Conservation (phyloP, 2,888 invertebrate genomes). For the Thereva unica region DNA sequence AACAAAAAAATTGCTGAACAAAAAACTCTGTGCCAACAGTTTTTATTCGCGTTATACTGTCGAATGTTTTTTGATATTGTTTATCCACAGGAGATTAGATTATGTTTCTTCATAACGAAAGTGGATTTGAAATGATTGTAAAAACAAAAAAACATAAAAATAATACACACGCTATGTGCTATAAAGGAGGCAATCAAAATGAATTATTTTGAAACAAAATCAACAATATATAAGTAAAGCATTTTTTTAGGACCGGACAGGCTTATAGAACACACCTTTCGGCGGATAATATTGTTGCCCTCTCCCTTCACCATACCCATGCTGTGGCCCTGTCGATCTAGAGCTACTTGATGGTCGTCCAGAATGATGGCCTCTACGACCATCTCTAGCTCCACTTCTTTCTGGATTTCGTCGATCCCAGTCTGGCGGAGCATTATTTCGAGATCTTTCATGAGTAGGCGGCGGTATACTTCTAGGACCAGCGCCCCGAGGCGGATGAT, state of each 20-base stretch:
- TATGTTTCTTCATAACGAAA: too few species aligned
- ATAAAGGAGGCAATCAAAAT: background rate
- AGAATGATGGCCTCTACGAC: conserved; percentile 48
- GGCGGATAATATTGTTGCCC: conserved; percentile 75
- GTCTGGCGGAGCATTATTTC: conserved; percentile 50
- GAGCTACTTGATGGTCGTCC: conserved; percentile 55
- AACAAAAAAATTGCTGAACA: too few species aligned
- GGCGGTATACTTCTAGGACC: conserved; percentile 60
- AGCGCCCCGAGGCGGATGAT: conserved; percentile 47
- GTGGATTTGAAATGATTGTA: background rate
- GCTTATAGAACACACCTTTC: conserved; percentile 64
- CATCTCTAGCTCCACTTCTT: conserved; percentile 52
- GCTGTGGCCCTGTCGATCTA: conserved; percentile 61
- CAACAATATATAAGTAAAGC: conserved; percentile 10
- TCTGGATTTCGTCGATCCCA: conserved; percentile 54
- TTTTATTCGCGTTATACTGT: too few species aligned
- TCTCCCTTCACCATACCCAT: conserved; percentile 72
- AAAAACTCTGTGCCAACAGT: too few species aligned
- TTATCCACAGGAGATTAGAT: too few species aligned
- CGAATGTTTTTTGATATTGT: too few species aligned
- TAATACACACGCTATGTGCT: background rate
- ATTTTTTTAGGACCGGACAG: conserved; percentile 43
- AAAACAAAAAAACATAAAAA: conserved; percentile 17
- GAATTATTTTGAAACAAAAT: conserved; percentile 10
- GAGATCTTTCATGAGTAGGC: conserved; percentile 58